Evolutionary conservation across 2,888 invertebrate species (phyloP), one percentile per base, ranked within the genome.

Genomic region (Griposia aprilina): DNA sequence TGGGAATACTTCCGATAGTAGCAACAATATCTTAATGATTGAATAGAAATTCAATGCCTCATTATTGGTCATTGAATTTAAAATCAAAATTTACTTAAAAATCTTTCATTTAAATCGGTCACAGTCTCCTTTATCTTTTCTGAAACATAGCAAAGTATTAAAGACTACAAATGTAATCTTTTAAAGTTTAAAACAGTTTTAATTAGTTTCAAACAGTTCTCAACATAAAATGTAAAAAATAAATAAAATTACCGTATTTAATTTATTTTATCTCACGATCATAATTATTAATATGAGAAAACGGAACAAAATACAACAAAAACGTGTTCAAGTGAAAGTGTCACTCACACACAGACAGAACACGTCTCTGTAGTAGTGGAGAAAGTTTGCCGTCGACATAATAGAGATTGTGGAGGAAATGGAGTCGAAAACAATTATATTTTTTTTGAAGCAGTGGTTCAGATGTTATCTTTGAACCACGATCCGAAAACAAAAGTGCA

Each of bases 261-360:
- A 80, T 74, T 80, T 72, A 65, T 62, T 59, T 17, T 57, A 62
- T 71, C 45, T 83, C 8, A 71, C 67, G 76, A 80, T 82, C 52
- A 74, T 83, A 74, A 77, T 87, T 79, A 81, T 80, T 72, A 81
- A 77, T 85, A 85, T 87, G 84, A 90, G 91, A 93, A 92, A 93
- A 91, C 90, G 85, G 84, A 90, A 89, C 88, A 92, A 93, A 94
- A 94, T 92, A 93, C 88, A 88, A 92, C 83, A 93, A 93, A 94
- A 94, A 94, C 91, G 88, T 87, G 76, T 81, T 26, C 55, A 78
- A 96, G 96, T 95, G 96, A 96, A 96, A 96, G 96, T 96, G 90
- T 80, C 93, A 94, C 95, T 20, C 94, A 94, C 94, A 96, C 95
- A 86, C 8, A 26, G 17, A 76, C 7, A 82, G 2, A 6, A 10